These are phyloP conservation scores for Calephelis perditalis DNA, from an alignment of 2,888 invertebrate species.

Conservation along the genomic window DNA sequence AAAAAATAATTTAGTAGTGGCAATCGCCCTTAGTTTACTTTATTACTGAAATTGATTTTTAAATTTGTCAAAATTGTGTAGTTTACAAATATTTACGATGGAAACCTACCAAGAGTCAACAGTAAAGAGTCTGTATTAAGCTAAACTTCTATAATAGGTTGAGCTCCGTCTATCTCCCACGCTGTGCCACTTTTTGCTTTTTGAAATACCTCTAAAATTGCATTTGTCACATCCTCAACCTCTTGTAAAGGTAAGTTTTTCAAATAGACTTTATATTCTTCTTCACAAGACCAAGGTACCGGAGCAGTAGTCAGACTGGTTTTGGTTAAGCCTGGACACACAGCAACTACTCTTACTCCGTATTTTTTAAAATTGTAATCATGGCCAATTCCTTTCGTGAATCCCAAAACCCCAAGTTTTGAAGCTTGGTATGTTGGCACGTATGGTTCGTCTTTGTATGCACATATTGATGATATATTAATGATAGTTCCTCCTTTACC, in stretches of 20 bases:
- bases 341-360: no score
- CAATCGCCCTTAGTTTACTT: no score
- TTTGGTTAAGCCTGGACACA: no score
- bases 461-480: slow-evolving; percentile 81
- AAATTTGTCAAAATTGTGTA: no score
- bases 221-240: slow-evolving; percentile 43
- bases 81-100: no score
- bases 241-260: slow-evolving; percentile 42
- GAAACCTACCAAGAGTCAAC: no score
- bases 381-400: slow-evolving; percentile 68
- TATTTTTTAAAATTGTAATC: slow-evolving; percentile 57
- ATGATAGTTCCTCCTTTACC: slow-evolving; percentile 80
- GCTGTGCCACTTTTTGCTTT: slow-evolving; percentile 68
- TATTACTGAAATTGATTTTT: no score
- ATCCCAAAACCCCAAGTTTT: slow-evolving; percentile 69
- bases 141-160: slow-evolving; percentile 35
- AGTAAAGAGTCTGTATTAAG: no score
- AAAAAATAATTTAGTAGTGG: no score
- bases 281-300: slow-evolving; percentile 29
- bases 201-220: slow-evolving; percentile 45
- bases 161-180: slow-evolving; percentile 68
- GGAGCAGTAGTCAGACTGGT: slow-evolving; percentile 19
- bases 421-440: slow-evolving; percentile 79
- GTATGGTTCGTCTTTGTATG: slow-evolving; percentile 65
- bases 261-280: slow-evolving; percentile 34